A percentile compares a stretch with the other conserved stretches of the same genome.
Conservation (phyloP, 2,797 vertebrate genomes). For the Okamejei kenojei region DNA sequence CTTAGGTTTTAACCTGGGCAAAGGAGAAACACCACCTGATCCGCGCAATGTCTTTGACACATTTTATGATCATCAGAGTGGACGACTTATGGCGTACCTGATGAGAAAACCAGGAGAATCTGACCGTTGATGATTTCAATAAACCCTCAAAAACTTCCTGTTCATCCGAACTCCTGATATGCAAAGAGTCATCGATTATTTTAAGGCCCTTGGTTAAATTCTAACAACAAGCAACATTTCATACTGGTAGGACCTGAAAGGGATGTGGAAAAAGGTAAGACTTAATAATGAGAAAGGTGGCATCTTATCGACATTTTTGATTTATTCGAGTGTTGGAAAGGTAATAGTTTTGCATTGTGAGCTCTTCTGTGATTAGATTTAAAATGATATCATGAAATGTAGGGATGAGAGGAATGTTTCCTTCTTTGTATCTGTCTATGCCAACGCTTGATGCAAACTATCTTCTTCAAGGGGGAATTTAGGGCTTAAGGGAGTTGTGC, state of each 20-base stretch:
- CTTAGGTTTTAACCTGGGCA: constrained; percentile 83
- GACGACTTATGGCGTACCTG: constrained; percentile 66
- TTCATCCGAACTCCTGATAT: constrained; percentile 86
- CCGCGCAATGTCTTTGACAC: constrained; percentile 74
- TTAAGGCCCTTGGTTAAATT: constrained; percentile 80
- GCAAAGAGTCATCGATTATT: constrained; percentile 79
- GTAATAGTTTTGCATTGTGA: not conserved
- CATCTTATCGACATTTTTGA: constrained; percentile 16
- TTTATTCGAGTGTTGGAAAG: not conserved
- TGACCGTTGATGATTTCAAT: constrained; percentile 73
- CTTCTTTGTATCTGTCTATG: not conserved
- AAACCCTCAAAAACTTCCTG: constrained; percentile 70
- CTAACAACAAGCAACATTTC: constrained; percentile 78
- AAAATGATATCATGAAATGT: not conserved
- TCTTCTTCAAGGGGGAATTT: not conserved
- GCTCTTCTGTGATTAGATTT: not conserved
- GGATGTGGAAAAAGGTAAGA: constrained; percentile 93
- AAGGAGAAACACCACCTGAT: constrained; percentile 78
- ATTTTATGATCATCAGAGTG: constrained; percentile 65
- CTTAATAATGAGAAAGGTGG: not conserved
- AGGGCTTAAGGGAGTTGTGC: not conserved
- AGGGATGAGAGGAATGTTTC: not conserved
- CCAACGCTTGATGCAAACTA: not conserved
- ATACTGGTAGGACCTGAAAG: constrained; percentile 90
- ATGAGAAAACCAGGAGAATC: constrained; percentile 69